A percentile compares a stretch with the other conserved stretches of the same genome.
Conservation (phyloP, 2,888 invertebrate species). For the Liposcelis brunnea region DNA sequence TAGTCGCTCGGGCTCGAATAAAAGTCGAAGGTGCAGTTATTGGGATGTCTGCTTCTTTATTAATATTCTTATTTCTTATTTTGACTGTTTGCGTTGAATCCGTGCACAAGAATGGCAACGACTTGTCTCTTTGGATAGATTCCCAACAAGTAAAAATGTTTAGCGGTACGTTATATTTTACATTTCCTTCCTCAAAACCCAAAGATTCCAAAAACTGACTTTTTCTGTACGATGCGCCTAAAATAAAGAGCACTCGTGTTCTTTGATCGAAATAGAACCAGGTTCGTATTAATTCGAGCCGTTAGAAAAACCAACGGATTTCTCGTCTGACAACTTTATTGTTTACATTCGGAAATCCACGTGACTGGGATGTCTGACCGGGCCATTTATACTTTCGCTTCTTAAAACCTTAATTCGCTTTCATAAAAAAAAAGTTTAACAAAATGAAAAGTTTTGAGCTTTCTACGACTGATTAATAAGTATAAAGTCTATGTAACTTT, state of each 20-base stretch:
- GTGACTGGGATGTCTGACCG: not conserved
- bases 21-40: too few species aligned
- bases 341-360: not conserved
- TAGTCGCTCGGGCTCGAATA: too few species aligned
- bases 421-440: too few species aligned
- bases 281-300: too few species aligned
- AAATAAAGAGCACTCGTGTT: not conserved
- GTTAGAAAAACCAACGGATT: not conserved
- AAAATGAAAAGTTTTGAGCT: too few species aligned
- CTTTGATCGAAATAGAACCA: too few species aligned
- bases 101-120: slow-evolving; percentile 29
- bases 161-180: slow-evolving; percentile 56
- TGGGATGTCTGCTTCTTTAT: too few species aligned
- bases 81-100: slow-evolving; percentile 21
- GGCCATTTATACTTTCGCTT: not conserved
- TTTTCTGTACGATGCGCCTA: too few species aligned
- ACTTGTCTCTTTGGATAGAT: slow-evolving; percentile 77
- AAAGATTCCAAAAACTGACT: too few species aligned
- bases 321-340: not conserved
- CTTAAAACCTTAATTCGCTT: not conserved
- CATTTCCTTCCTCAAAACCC: too few species aligned
- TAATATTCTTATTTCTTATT: not conserved
- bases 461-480: too few species aligned
- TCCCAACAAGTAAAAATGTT: slow-evolving; percentile 82
- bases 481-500: too few species aligned